Conservation (phyloP, 2,888 invertebrate genomes). For the Ormyrus labotus region DNA sequence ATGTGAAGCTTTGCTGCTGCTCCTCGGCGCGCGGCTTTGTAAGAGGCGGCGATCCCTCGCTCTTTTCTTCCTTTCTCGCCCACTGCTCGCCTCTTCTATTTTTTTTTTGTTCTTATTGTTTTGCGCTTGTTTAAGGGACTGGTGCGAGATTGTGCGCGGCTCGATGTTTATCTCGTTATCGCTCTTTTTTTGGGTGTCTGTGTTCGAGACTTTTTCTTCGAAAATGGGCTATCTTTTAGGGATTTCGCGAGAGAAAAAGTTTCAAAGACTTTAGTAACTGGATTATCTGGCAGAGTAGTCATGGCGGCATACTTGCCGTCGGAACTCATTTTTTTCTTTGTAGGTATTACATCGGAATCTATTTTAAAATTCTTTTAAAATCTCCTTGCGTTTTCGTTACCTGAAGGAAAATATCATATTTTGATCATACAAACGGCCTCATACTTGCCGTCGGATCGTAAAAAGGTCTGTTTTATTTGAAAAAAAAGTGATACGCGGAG, state of each 20-base stretch:
- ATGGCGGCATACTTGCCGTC: not conserved
- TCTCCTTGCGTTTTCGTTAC: no score
- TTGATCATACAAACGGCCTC: no score
- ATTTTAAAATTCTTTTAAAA: not conserved
- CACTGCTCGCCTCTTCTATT: not conserved
- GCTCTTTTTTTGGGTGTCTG: conserved; percentile 43
- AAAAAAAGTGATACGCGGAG: no score
- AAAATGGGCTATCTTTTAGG: no score
- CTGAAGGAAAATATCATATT: no score
- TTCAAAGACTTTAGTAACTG: no score
- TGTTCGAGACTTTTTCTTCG: no score
- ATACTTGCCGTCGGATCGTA: no score
- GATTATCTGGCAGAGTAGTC: no score
- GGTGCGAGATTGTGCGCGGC: not conserved
- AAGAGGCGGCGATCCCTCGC: not conserved
- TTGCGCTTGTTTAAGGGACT: not conserved
- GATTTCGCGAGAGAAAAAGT: no score
- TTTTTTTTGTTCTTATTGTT: not conserved
- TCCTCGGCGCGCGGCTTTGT: not conserved
- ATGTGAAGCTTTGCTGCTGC: not conserved
- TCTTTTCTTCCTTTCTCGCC: not conserved
- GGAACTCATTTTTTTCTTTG: no score
- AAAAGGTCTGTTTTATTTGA: no score
- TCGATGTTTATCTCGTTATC: conserved; percentile 52
- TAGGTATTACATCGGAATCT: not conserved